Percentiles rank a stretch among this genome's conserved stretches.
phyloP scores from a whole-genome alignment of 2,113 vertebrate genomes.

The Callionymus lyra region DNA sequence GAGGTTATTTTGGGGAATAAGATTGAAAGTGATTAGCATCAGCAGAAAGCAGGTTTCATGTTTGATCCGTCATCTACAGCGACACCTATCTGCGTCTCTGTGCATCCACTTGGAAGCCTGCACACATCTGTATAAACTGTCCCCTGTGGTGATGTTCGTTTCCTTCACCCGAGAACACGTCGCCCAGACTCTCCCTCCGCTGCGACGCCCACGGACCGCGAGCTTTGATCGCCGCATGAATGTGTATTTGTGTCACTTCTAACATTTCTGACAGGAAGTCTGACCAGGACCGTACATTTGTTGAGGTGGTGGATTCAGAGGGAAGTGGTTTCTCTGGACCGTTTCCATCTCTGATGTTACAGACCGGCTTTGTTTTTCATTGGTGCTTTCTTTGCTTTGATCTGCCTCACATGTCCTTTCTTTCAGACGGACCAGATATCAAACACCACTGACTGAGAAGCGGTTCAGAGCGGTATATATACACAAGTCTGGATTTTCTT shows the following conservation, averaged over 20 bases:
- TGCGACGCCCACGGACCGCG: slow-evolving; percentile 16
- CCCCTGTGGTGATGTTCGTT: not conserved
- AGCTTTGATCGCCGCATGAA: slow-evolving; percentile 47
- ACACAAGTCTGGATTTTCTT: no score
- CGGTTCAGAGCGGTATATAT: no score
- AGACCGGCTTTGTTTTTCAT: slow-evolving; percentile 48
- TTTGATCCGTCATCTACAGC: no score
- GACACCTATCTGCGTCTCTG: no score
- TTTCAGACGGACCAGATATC: slow-evolving; percentile 15
- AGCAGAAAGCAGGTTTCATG: no score
- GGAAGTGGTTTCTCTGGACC: slow-evolving; percentile 55
- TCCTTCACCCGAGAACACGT: slow-evolving; percentile 7
- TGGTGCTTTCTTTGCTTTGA: slow-evolving; percentile 34
- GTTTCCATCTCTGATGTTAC: slow-evolving; percentile 43
- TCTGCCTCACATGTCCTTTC: slow-evolving; percentile 14
- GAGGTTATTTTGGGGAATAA: no score
- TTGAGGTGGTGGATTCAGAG: slow-evolving; percentile 30
- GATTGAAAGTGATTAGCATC: no score
- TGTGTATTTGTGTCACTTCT: slow-evolving; percentile 45
- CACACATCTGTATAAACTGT: not conserved
- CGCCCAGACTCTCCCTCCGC: slow-evolving; percentile 29
- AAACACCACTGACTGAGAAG: slow-evolving; percentile 2
- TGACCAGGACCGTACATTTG: slow-evolving; percentile 25
- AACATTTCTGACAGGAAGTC: slow-evolving; percentile 44
- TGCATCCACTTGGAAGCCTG: no score